Percentiles rank a stretch among this genome's conserved stretches.
Evolutionary conservation across 2,888 invertebrate genomes (phyloP).

Genomic region (Adineta ricciae): DNA sequence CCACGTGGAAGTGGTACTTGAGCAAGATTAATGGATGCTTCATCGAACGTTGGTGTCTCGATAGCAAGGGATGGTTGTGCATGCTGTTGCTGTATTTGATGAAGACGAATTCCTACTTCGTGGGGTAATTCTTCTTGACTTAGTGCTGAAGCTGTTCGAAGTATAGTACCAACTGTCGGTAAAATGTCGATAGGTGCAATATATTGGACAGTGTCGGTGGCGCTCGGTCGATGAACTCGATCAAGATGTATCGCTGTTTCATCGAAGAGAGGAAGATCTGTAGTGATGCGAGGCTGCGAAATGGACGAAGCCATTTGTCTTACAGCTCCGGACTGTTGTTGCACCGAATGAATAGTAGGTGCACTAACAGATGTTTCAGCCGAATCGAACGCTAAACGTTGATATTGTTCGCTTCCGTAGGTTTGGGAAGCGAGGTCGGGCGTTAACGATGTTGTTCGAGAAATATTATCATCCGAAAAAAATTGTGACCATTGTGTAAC

Average conservation of each 20-base stretch:
- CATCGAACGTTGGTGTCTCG: neutral
- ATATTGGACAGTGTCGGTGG: neutral
- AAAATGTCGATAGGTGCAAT: neutral
- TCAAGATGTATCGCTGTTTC: neutral
- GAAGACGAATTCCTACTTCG: neutral
- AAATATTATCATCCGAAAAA: neutral
- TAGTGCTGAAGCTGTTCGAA: neutral
- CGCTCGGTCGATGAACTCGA: neutral
- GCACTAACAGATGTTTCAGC: neutral
- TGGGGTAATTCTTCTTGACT: neutral
- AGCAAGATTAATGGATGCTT: neutral
- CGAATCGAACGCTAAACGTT: neutral
- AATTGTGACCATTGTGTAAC: neutral
- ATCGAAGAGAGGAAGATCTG: neutral
- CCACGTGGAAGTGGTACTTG: neutral
- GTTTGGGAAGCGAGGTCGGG: too few species aligned
- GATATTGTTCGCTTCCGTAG: neutral
- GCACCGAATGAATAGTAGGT: neutral
- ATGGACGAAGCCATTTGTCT: neutral
- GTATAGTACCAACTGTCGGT: neutral
- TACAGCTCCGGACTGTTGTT: neutral
- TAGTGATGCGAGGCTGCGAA: neutral
- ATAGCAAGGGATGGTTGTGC: neutral
- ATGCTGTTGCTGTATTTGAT: neutral
- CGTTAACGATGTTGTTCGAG: neutral